Percentiles rank a stretch among this genome's conserved stretches.
These are phyloP conservation scores for Habrosyne pyritoides DNA, from an alignment of 2,888 invertebrate genomes.

Conservation along the genomic window DNA sequence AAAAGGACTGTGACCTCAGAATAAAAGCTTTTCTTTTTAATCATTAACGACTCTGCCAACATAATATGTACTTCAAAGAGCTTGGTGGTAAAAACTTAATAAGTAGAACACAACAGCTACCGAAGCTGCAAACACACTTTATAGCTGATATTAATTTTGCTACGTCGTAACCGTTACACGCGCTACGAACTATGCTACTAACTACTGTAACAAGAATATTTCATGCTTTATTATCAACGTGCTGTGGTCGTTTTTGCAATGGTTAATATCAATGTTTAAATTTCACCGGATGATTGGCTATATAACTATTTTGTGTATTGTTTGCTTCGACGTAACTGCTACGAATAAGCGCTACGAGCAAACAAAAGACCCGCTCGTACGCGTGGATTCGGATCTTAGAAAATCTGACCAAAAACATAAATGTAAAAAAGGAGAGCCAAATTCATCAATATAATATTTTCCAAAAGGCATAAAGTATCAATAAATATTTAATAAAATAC, in stretches of 20 bases:
- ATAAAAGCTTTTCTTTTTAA: no score
- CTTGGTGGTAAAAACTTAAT: not conserved
- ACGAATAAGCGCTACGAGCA: not conserved
- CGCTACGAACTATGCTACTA: not conserved
- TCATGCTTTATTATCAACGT: not conserved
- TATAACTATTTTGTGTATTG: no score
- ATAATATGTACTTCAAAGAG: no score
- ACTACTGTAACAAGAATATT: not conserved
- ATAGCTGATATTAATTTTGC: not conserved
- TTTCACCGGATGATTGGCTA: no score
- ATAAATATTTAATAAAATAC: no score
- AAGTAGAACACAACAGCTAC: not conserved
- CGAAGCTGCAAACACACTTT: slow-evolving; percentile 1
- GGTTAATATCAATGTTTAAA: not conserved
- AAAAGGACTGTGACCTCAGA: not conserved
- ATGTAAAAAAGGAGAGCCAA: no score
- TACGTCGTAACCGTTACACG: slow-evolving; percentile 1
- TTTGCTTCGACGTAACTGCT: not conserved
- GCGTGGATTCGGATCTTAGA: no score
- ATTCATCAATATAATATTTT: no score
- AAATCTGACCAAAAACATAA: no score
- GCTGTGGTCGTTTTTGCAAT: not conserved
- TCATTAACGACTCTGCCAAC: no score
- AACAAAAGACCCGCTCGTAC: not conserved
- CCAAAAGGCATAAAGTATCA: no score